A percentile compares a stretch with the other conserved stretches of the same genome.
phyloP scores from a whole-genome alignment of 2,797 vertebrate species.

The Cyprinodon diabolis region DNA sequence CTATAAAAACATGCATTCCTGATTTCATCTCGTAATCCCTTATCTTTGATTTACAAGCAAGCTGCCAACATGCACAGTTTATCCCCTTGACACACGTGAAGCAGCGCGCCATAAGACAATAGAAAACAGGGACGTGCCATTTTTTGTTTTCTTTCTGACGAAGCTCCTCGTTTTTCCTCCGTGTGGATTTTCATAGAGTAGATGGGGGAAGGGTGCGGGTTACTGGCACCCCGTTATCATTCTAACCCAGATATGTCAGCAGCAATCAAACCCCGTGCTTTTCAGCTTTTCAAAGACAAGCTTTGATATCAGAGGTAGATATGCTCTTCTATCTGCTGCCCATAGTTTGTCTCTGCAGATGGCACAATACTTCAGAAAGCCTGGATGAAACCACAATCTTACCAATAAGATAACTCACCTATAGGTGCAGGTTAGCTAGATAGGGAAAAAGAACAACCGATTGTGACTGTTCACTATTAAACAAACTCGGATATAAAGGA shows the following conservation, averaged over 20 bases:
- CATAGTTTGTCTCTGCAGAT: conserved; percentile 32
- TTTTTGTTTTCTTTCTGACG: conserved; percentile 16
- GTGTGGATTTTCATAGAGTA: conserved; percentile 52
- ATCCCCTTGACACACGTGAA: conserved; percentile 49
- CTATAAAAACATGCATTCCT: conserved; percentile 46
- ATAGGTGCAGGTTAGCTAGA: not conserved
- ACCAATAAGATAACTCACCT: not conserved
- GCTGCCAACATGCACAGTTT: conserved; percentile 59
- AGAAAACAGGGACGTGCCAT: conserved; percentile 16
- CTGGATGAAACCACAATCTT: not conserved
- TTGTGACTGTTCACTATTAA: not conserved
- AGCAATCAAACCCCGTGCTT: conserved; percentile 63
- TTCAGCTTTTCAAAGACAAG: conserved; percentile 67
- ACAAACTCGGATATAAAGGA: conserved; percentile 2
- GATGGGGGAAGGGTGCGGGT: conserved; percentile 13
- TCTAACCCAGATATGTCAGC: conserved; percentile 78
- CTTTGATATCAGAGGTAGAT: conserved; percentile 65
- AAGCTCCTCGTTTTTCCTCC: conserved; percentile 17
- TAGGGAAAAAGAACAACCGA: not conserved
- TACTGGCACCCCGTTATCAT: conserved; percentile 63
- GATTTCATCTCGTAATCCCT: conserved; percentile 65
- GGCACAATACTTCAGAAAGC: conserved; percentile 13
- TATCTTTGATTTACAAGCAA: conserved; percentile 55
- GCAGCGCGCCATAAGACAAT: conserved; percentile 47
- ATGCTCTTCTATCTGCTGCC: conserved; percentile 37